Base-by-base conservation (phyloP, 2,888 invertebrate species). In the Ormyrus rosae region DNA sequence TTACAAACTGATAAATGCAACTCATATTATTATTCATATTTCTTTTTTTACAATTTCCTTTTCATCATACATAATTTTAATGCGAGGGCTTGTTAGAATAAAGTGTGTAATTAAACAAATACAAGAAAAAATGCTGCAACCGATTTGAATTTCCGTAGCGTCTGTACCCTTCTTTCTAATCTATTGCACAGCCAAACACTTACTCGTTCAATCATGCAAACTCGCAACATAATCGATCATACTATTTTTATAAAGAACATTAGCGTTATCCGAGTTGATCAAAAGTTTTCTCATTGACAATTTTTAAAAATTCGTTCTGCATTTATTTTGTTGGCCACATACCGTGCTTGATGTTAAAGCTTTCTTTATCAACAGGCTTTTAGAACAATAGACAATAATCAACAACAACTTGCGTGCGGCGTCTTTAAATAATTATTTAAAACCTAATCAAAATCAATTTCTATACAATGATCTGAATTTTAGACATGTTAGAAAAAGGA, bases 111-210 rank as follows among this genome's bases (percentile, higher is more conserved):
- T 19, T 60, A 71, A 76, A 83, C 75, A 81, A 55, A 70, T 51
- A 71, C 81, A 83, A 81, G 81, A 82, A 77, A 83, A 82, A 83
- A 86, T 86, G 84, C 84, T 84, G 84, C 85, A 87, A 86, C 86
- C 86, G 86, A 84, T 85, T 86, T 85, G 11, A 81, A 82, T 85
- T 74, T 83, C 76, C 84, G 73, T 84, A 85, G 86, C 85, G 83
- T 87, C 83, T 87, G 82, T 86, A 86, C 84, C 84, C 85, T 85
- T 83, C 83, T 83, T 84, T 84, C 87, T 90, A 88, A 83, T 87
- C 89, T 90, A 89, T 87, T 88, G 89, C 90, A 90, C 90, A 90
- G 90, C 90, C 90, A 90, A 87, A 90, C 89, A 88, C 86, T 90
- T 90, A 87, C 87, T 88, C 87, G 87, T 88, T 88, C 88, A 88